These are phyloP conservation scores for Pionites leucogaster DNA, from an alignment of 2,113 vertebrate species.

Conservation along the genomic window DNA sequence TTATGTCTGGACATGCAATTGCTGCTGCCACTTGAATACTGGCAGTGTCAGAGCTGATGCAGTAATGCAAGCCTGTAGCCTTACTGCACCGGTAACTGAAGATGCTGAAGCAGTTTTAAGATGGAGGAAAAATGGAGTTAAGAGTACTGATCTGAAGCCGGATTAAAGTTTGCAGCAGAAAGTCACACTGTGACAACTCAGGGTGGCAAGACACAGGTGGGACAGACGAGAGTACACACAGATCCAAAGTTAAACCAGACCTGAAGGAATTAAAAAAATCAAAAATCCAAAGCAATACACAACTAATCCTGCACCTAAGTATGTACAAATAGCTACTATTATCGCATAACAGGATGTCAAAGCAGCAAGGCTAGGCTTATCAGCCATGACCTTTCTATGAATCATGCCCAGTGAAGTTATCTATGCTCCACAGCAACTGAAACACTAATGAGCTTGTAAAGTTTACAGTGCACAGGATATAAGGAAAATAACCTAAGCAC, in stretches of 20 bases:
- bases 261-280: neutral
- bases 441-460: neutral
- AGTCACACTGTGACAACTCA: neutral
- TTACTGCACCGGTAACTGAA: neutral
- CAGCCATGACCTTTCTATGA: neutral
- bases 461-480: neutral
- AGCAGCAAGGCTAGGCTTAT: conserved; percentile 39
- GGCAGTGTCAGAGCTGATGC: neutral
- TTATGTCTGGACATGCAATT: neutral
- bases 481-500: neutral
- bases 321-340: neutral
- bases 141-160: neutral
- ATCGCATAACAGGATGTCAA: neutral
- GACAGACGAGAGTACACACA: rapidly evolving
- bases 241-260: neutral
- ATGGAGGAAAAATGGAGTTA: rapidly evolving
- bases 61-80: neutral
- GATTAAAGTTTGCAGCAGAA: neutral
- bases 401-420: neutral
- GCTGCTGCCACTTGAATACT: neutral
- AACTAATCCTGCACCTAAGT: neutral
- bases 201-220: neutral
- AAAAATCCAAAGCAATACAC: neutral
- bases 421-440: neutral
- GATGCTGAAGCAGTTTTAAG: neutral